Evolutionary conservation across 2,113 vertebrate species (phyloP).

Genomic region (Penelope pileata): DNA sequence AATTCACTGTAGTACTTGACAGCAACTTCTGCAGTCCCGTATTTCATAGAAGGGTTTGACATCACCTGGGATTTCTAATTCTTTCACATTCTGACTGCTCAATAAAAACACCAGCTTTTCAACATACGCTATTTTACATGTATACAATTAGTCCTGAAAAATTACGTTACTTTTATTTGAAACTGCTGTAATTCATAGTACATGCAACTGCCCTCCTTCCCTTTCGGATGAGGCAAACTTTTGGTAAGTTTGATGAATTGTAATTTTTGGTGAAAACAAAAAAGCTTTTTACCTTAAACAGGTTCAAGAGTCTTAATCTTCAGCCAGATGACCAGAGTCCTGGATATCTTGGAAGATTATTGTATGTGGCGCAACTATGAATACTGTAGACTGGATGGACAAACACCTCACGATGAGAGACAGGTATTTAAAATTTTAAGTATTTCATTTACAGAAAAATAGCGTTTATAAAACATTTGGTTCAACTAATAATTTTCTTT

Average conservation of each 20-base stretch:
- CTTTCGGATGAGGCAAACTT: neutral
- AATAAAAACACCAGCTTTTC: neutral
- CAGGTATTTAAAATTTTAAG: slow-evolving; percentile 77
- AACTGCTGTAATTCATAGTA: neutral
- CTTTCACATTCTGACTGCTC: neutral
- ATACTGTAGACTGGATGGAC: slow-evolving; percentile 95
- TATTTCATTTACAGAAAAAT: neutral
- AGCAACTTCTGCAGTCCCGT: neutral
- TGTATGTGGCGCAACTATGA: slow-evolving; percentile 98
- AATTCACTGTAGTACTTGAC: neutral
- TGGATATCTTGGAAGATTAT: slow-evolving; percentile 98
- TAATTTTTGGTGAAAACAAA: neutral
- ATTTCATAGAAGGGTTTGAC: neutral
- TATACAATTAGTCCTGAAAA: neutral
- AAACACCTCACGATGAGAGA: slow-evolving; percentile 97
- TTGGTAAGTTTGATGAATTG: neutral
- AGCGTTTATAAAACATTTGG: neutral
- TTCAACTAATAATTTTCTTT: neutral
- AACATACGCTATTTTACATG: neutral
- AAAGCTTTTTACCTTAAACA: slow-evolving; percentile 51
- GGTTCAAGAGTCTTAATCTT: slow-evolving; percentile 96
- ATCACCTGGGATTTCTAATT: neutral
- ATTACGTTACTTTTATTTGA: neutral
- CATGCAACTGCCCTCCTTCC: neutral
- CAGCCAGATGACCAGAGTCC: slow-evolving; percentile 97